Percentiles rank a stretch among this genome's conserved stretches.
These are phyloP conservation scores for Andrena bucephala DNA, from an alignment of 2,888 invertebrate genomes.

Conservation along the genomic window DNA sequence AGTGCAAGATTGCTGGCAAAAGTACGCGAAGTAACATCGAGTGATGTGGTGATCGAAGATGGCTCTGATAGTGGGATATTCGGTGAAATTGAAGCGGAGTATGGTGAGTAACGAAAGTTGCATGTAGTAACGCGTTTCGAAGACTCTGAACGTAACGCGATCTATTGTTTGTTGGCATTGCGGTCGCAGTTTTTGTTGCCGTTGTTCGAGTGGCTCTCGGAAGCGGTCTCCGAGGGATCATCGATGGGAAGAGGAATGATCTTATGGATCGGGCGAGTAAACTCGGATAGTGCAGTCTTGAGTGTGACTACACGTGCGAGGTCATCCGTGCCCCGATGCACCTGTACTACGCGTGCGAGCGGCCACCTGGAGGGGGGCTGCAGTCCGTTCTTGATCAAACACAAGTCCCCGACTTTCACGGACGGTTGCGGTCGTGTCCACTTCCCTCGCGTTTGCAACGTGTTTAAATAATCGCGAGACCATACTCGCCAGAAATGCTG, in stretches of 20 bases:
- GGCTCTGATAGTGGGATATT: too few species aligned
- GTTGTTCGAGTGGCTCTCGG: too few species aligned
- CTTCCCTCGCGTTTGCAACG: not conserved
- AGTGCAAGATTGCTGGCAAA: too few species aligned
- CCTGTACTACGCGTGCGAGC: not conserved
- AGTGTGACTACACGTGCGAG: not conserved
- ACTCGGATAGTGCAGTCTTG: not conserved
- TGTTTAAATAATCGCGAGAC: not conserved
- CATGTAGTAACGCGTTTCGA: too few species aligned
- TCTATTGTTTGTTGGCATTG: too few species aligned
- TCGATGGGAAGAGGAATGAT: accelerated
- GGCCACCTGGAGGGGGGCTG: not conserved
- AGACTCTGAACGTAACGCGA: too few species aligned
- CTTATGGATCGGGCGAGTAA: not conserved
- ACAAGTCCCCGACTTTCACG: not conserved
- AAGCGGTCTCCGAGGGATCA: too few species aligned
- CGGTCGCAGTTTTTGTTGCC: too few species aligned
- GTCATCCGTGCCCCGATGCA: not conserved
- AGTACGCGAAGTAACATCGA: too few species aligned
- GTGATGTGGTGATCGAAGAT: too few species aligned
- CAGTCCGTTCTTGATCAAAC: not conserved
- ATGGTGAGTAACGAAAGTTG: too few species aligned
- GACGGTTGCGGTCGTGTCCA: not conserved
- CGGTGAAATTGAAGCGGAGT: too few species aligned
- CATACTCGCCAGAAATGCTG: conserved; percentile 6